Evolutionary conservation across 23 tunicate genomes (phyloP), one percentile per base, ranked within the genome.

Genomic region (Styela clava): DNA sequence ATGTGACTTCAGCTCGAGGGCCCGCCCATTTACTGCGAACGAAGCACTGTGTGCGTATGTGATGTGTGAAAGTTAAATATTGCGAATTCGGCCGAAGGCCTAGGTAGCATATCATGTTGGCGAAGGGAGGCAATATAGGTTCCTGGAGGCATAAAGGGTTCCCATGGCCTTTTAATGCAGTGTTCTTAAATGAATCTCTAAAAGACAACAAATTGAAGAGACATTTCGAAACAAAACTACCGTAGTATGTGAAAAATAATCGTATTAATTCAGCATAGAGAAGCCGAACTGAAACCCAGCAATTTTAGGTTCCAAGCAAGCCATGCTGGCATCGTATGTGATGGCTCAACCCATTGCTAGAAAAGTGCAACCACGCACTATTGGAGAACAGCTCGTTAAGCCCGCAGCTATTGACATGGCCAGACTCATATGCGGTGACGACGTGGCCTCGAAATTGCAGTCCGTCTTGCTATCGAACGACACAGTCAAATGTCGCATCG

Each of bases 401-500:
- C 64, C 19, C 19, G 86, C 34, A 44, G 80, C 35, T 61, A 21
- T 61, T 61, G 64, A 61, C 19, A 61, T 61, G 64, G 64, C 64
- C 64, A 61, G 64, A 61, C 20, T 61, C 19, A 68, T 20, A 25
- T 68, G 24, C n/a, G 85, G 89, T 29, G 86, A 86, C 36, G 63
- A 73, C 61, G 81, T 64, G 36, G 86, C 64, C 72, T 33, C 82
- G 63, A 82, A 86, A 74, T 68, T 82, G 64, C 86, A 73, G 36
- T 68, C 30, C 63, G 73, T 86, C 74, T 81, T 86, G 30, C 74
- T 86, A 44, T 86, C 90, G 61, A 64, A 33, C 70, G 69, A 74
- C 86, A 86, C 90, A 62, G 81, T 86, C 63, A 74, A 51, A 31
- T 44, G 86, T 51, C 81, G 81, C 69, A 86, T 86, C 52, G 86